A percentile compares a stretch with the other conserved stretches of the same genome.
These are phyloP conservation scores for Apeltes quadracus DNA, from an alignment of 2,113 vertebrate genomes.

Conservation along the genomic window DNA sequence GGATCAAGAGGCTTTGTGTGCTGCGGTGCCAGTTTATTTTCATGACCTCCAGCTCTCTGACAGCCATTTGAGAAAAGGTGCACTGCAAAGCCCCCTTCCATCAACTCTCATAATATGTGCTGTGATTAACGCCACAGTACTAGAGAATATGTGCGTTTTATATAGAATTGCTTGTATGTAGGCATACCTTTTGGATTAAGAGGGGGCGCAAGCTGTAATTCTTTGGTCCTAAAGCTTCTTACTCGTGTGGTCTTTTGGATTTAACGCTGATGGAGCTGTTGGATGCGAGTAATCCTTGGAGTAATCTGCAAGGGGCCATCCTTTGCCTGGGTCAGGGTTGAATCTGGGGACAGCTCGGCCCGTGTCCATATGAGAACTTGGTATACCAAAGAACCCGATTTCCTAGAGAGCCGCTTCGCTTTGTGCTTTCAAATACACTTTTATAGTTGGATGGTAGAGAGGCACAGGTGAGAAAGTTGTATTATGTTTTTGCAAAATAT, in stretches of 20 bases:
- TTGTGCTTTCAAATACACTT: neutral
- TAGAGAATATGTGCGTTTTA: neutral
- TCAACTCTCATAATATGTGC: neutral
- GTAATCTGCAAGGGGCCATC: conserved; percentile 70
- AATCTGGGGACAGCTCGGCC: conserved; percentile 34
- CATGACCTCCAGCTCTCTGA: neutral
- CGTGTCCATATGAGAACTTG: neutral
- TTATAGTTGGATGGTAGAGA: conserved; percentile 1
- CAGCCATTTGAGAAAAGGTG: neutral
- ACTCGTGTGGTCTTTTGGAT: conserved; percentile 60
- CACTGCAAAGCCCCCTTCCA: neutral
- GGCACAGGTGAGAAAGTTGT: neutral
- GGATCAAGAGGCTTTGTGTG: conserved; percentile 9
- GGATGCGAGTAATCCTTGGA: conserved; percentile 66
- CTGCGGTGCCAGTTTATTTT: neutral
- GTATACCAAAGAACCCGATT: neutral
- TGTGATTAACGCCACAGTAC: neutral
- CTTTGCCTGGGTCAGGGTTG: conserved; percentile 55
- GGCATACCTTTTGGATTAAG: conserved; percentile 24
- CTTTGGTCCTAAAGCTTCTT: conserved; percentile 66
- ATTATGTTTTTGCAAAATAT: conserved; percentile 1
- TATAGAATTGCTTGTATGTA: conserved; percentile 8
- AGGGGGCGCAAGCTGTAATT: conserved; percentile 31
- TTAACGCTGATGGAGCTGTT: conserved; percentile 68
- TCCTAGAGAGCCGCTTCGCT: neutral